Base-by-base conservation (phyloP, 2,888 invertebrate genomes). In the Ormyrus thymus region DNA sequence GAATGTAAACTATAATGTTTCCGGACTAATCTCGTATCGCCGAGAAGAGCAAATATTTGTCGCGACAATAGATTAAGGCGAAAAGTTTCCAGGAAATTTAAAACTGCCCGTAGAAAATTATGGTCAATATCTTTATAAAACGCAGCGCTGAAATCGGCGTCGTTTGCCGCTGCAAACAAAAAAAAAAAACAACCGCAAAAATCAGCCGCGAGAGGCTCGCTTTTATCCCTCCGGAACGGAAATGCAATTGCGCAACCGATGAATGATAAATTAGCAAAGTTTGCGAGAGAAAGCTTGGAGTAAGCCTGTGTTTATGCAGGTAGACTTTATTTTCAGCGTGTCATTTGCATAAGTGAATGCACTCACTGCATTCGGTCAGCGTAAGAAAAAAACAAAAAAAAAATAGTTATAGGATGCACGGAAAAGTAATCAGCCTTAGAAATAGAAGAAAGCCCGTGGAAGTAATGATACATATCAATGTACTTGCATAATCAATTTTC, bases 181-280 rank as follows among this genome's bases (percentile, higher is more conserved):
- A 64, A 75, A 29, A 29, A 29, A 29, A 9, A 48, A 9, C 48
- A 75, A 75, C 74, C 65, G 48, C 75, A 75, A 66, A 46, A 59
- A 71, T 79, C 75, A 66, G 71, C 66, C 75, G 71, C 65, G 46
- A 48, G 65, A 8, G n/a, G 7, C 51, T 8, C 51, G 29, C 11
- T 46, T 56, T 51, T 53, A 61, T n/a, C 51, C 29, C 13, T 13
- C 43, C 29, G 6, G 15, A 7, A 15, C 55, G 56, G 53, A 73
- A 78, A 78, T 78, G 69, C 68, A 78, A 6, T 11, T n/a, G 56
- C 53, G 62, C 65, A 50, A 10, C 51, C 53, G n/a, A 65, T 71
- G 51, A 79, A 75, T 71, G 69, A 75, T 71, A 64, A 71, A 79
- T 75, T 53, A n/a, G 13, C 29, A 29, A 71, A 75, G 65, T 79